Base-by-base conservation (phyloP, 2,797 vertebrate genomes). In the Tragopan temminckii region DNA sequence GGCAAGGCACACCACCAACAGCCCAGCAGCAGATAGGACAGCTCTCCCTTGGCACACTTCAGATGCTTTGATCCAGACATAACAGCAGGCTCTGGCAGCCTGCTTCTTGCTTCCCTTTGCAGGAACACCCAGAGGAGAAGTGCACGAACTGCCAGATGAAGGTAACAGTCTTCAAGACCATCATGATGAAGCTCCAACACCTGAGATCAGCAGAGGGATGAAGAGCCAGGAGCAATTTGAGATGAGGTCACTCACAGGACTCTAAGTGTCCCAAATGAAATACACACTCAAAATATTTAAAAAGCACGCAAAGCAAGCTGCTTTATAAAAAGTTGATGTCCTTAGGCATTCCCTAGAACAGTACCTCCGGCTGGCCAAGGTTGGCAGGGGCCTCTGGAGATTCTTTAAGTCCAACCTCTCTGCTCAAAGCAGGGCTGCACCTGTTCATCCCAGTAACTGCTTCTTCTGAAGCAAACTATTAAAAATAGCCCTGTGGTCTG, bases 351-450 rank as follows among this genome's bases (percentile, higher is more conserved):
- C 57, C 61, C 27, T 6, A 4, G 20, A 88, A 66, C 25, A 87
- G 48, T 84, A 38, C 12, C 36, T 52, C 7, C 29, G 21, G 45
- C 7, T 3, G 20, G 9, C 0, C 42, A 33, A 67, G 23, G 33
- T 11, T 72, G 33, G 36, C n/a, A 76, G 35, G 12, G 43, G 27
- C 43, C n/a, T 57, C 33, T 53, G 36, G 40, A 92, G 33, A 63
- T 11, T 0, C 0, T 35, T 40, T 52, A 29, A 33, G 11, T 18
- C 68, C 87, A 16, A 1, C 4, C 5, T 3, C 19, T 21, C 33
- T 11, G 40, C 53, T 36, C 42, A 69, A 55, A 71, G 25, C n/a
- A 72, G 7, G 9, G 29, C 4, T 80, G 13, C 27, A 24, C 5
- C 40, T 63, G 52, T 7, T 86, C 20, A 5, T 4, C 67, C 43